Evolutionary conservation across 2,113 vertebrate species (phyloP), one percentile per base, ranked within the genome.

Genomic region (Anarhynchus alexandrinus): DNA sequence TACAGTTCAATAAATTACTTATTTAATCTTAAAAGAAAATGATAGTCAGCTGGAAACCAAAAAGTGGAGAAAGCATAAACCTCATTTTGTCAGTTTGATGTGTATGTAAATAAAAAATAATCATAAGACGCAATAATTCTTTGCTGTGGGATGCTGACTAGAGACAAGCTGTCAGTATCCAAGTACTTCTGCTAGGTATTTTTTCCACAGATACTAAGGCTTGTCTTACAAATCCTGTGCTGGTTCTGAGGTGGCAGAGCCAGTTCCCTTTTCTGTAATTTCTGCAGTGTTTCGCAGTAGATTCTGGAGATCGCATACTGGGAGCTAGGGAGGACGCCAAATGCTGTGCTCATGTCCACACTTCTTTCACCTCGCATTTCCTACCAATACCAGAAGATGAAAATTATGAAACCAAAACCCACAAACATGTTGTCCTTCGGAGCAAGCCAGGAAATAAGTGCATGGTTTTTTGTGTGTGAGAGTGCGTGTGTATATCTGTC

Each of bases 31-130:
- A 73, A 97, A 96, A 95, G 91, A 93, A 96, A 97, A 96, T 95
- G 82, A 96, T 90, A 93, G 90, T 97, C 94, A 97, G 77, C 90
- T 97, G 91, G 92, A 97, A 98, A 97, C 91, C 96, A 95, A 96
- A 93, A 96, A 90, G 86, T 87, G 89, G 54, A 95, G 77, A 69
- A 96, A 93, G 87, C 72, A 69, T 77, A 92, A 96, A 90, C 71
- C 67, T 96, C 88, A 88, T 96, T 93, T 96, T 96, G 92, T 97
- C 94, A 94, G 77, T 93, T 89, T 94, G 79, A 97, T 92, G 69
- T 74, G 69, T 92, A 94, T 94, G 91, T 97, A 97, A 98, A 97
- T 98, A 97, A 98, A 97, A 97, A 98, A 95, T 97, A 96, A 97
- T 90, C 86, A 67, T 90, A 86, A 95, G 85, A 86, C 4, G 0